These are phyloP conservation scores for Phengaris alcon DNA, from an alignment of 2,888 invertebrate species.

Conservation along the genomic window DNA sequence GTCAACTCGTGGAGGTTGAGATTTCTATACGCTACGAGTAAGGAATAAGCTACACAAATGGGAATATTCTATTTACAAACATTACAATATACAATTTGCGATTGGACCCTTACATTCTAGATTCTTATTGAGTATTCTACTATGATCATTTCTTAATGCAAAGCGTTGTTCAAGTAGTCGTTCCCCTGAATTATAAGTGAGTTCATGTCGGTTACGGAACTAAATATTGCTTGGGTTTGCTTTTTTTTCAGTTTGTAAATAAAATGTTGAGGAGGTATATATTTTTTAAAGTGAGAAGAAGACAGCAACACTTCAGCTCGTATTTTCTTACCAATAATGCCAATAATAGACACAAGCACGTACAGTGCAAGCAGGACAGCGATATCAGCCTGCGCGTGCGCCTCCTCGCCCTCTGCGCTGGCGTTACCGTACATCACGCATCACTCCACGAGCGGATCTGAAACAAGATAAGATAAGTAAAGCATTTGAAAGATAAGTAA, in stretches of 20 bases:
- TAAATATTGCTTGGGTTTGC: no score
- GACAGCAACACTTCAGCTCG: not conserved
- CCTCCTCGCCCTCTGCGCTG: slow-evolving; percentile 54
- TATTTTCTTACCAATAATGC: slow-evolving; percentile 60
- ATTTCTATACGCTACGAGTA: not conserved
- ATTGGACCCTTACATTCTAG: not conserved
- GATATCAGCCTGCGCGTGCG: slow-evolving; percentile 53
- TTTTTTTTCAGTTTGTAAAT: no score
- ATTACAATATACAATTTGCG: not conserved
- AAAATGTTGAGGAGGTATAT: no score
- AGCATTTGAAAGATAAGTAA: no score
- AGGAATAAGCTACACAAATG: not conserved
- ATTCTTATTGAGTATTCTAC: not conserved
- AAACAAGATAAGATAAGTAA: not conserved
- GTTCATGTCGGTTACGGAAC: no score
- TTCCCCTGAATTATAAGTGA: not conserved
- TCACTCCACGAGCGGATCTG: slow-evolving; percentile 40
- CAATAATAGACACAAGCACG: slow-evolving; percentile 69
- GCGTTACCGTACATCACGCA: slow-evolving; percentile 72
- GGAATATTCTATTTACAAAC: not conserved
- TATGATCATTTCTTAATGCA: not conserved
- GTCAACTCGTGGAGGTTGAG: not conserved
- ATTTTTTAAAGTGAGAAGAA: not conserved
- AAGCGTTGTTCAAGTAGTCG: not conserved
- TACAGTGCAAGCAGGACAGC: slow-evolving; percentile 65